Evolutionary conservation across 2,888 invertebrate species (phyloP).

Genomic region (Atethmia centrago): DNA sequence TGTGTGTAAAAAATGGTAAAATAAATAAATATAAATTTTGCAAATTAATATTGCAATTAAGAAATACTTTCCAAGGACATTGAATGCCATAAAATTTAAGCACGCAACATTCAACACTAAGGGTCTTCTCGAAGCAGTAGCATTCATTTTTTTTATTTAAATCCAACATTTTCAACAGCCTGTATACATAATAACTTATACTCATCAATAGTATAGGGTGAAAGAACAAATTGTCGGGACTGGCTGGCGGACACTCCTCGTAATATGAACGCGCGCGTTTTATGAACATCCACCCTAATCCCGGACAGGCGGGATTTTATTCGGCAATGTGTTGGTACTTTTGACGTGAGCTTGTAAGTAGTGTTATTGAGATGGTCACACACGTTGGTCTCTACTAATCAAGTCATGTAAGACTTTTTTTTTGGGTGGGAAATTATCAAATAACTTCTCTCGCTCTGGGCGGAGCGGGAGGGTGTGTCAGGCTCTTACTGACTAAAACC

Average conservation of each 20-base stretch:
- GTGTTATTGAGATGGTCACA: conserved; percentile 8
- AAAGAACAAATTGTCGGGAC: conserved; percentile 80
- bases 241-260: conserved; percentile 72
- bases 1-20: too few relatives aligned
- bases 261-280: conserved; percentile 66
- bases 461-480: too few relatives aligned
- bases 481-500: too few relatives aligned
- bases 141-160: background rate
- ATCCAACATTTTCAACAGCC: conserved; percentile 9
- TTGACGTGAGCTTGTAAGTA: conserved; percentile 20
- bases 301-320: conserved; percentile 38
- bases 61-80: background rate
- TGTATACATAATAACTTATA: conserved; percentile 43
- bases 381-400: background rate
- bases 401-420: background rate
- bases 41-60: too few relatives aligned
- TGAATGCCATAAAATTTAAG: background rate
- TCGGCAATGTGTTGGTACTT: conserved; percentile 6
- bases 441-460: too few relatives aligned
- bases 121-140: background rate
- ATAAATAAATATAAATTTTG: too few relatives aligned
- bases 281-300: conserved; percentile 76
- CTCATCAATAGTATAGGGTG: conserved; percentile 77
- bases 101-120: background rate
- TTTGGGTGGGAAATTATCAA: too few relatives aligned